Evolutionary conservation across 2,797 vertebrate genomes (phyloP), one percentile per base, ranked within the genome.

Genomic region (Remorina albescens): DNA sequence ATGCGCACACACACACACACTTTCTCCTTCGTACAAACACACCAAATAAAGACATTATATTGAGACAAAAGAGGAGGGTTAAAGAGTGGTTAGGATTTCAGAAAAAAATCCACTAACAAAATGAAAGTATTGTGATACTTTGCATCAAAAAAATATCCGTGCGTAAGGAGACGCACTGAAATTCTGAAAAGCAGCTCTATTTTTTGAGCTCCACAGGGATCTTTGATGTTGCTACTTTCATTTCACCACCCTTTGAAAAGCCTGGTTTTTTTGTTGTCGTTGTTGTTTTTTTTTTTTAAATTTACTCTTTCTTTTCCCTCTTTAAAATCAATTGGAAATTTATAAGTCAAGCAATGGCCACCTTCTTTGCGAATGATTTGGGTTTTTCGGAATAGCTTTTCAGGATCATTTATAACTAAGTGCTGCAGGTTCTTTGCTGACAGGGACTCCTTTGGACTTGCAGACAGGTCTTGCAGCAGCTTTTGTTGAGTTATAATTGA

Each of bases 181-280:
- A 59, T 58, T 62, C 41, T 47, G 25, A 57, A 32, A 32, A 63
- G 53, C 61, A 71, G n/a, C 23, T 60, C 36, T 42, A 30, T 72
- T 47, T 7, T 61, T 58, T 11, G 4, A 39, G 61, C 80, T 80
- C 71, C 58, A 63, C 61, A 61, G 64, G 73, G 74, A 41, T 56
- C 82, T 86, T 80, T 86, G 77, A 84, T 71, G 67, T 37, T 67
- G 28, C 58, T 55, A 23, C 78, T 85, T 89, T 91, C 60, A 85
- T 91, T 80, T 76, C 26, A 47, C 44, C 59, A n/a, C 72, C 65
- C 54, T 82, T 78, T 67, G 51, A 78, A 79, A 65, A 36, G 4
- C 46, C 50, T 72, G 2, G 50, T 63, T 63, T 65, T 15, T 23
- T 16, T 19, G 19, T 32, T n/a, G n/a, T 65, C 9, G n/a, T 16